Evolutionary conservation across 2,797 vertebrate genomes (phyloP).

Genomic region (Hydrolagus colliei): DNA sequence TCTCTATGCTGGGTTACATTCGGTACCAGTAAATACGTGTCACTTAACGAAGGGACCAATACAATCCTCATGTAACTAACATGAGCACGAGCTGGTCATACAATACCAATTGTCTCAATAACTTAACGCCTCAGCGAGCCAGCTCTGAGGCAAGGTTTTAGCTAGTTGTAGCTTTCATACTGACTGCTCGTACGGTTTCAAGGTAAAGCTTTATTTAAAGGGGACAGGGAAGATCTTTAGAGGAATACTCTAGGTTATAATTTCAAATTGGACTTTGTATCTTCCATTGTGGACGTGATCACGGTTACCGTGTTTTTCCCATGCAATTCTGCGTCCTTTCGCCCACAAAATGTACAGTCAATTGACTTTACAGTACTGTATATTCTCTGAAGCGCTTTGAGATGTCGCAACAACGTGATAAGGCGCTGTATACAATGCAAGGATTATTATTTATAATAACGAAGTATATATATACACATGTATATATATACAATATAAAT

Average conservation of each 20-base stretch:
- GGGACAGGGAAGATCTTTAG: no score
- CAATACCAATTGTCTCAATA: not conserved
- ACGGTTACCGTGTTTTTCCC: no score
- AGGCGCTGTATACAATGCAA: no score
- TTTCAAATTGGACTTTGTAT: not conserved
- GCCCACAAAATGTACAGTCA: no score
- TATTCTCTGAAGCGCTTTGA: no score
- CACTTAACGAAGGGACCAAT: constrained; percentile 9
- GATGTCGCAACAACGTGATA: no score
- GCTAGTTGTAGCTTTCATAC: not conserved
- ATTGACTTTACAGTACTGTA: no score
- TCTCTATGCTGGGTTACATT: constrained; percentile 44
- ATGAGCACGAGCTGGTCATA: not conserved
- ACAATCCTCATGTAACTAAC: not conserved
- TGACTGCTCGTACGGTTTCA: not conserved
- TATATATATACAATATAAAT: no score
- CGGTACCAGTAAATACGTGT: constrained; percentile 37
- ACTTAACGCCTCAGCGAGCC: not conserved
- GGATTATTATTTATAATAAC: no score
- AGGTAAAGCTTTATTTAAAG: not conserved
- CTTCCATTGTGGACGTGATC: no score
- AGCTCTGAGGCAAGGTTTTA: not conserved
- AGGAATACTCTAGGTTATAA: not conserved
- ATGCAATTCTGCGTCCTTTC: no score
- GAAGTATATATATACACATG: no score